Conservation (phyloP, 2,888 invertebrate species). For the Zygogramma bicolorata region DNA sequence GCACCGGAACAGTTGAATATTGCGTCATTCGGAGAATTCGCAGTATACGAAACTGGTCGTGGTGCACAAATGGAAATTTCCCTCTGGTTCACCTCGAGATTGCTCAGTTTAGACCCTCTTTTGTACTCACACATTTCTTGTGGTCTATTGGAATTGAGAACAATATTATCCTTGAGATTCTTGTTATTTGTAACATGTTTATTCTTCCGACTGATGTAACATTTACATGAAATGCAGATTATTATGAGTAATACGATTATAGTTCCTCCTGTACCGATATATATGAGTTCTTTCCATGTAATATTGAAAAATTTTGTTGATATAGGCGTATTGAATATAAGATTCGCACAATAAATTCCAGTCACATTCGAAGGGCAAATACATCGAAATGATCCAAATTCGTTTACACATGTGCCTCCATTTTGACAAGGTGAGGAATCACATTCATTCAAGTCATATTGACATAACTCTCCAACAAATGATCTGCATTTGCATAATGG, state of each 20-base stretch:
- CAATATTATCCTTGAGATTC: conserved; percentile 69
- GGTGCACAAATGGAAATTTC: conserved; percentile 74
- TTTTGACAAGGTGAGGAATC: conserved; percentile 87
- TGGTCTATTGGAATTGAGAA: conserved; percentile 70
- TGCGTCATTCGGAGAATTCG: conserved; percentile 76
- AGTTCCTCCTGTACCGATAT: conserved; percentile 66
- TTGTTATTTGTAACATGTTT: conserved; percentile 71
- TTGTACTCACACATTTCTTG: conserved; percentile 72
- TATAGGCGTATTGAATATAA: conserved; percentile 72
- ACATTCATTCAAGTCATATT: conserved; percentile 89
- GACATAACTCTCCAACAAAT: conserved; percentile 80
- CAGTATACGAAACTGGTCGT: conserved; percentile 88
- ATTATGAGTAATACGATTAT: conserved; percentile 62
- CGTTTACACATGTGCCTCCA: conserved; percentile 90
- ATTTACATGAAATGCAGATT: conserved; percentile 38
- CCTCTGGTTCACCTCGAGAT: conserved; percentile 79
- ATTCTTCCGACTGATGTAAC: conserved; percentile 54
- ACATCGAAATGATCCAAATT: conserved; percentile 82
- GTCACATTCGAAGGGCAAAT: conserved; percentile 82
- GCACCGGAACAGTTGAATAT: conserved; percentile 64
- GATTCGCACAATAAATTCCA: conserved; percentile 73
- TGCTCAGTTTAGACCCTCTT: conserved; percentile 84
- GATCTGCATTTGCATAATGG: conserved; percentile 88
- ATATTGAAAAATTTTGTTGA: conserved; percentile 74
- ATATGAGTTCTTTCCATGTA: conserved; percentile 74